phyloP scores from a whole-genome alignment of 2,113 vertebrate genomes.

The Xenotilapia longispinis region DNA sequence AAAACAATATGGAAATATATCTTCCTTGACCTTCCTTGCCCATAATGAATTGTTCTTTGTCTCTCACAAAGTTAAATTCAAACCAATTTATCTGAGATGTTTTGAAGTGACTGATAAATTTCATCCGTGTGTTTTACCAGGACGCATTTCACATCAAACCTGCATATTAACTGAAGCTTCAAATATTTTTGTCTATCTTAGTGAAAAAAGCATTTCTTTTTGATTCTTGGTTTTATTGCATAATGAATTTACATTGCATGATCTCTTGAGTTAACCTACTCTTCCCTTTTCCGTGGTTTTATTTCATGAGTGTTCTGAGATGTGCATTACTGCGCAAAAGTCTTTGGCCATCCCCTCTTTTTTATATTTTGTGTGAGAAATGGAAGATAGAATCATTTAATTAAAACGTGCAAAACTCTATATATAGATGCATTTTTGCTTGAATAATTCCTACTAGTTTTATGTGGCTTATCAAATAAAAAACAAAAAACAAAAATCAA shows the following conservation, averaged over 20 bases:
- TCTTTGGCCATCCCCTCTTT: background rate
- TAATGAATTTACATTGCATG: background rate
- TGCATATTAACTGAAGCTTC: background rate
- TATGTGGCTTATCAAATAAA: background rate
- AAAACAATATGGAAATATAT: background rate
- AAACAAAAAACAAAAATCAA: background rate
- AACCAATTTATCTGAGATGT: background rate
- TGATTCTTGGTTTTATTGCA: background rate
- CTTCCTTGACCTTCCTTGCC: background rate
- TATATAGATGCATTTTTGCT: background rate
- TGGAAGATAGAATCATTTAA: background rate
- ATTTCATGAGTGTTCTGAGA: background rate
- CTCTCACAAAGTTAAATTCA: background rate
- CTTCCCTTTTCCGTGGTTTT: background rate
- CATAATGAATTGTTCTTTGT: background rate
- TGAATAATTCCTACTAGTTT: background rate
- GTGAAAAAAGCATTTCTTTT: background rate
- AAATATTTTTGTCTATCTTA: background rate
- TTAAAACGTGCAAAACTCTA: background rate
- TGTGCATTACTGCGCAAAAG: background rate
- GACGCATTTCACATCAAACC: background rate
- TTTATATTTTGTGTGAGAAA: background rate
- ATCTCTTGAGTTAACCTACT: background rate
- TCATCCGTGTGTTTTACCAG: background rate
- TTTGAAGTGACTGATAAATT: background rate